Base-by-base conservation (phyloP, 2,797 vertebrate species). In the Hydrocynus forskahlii region DNA sequence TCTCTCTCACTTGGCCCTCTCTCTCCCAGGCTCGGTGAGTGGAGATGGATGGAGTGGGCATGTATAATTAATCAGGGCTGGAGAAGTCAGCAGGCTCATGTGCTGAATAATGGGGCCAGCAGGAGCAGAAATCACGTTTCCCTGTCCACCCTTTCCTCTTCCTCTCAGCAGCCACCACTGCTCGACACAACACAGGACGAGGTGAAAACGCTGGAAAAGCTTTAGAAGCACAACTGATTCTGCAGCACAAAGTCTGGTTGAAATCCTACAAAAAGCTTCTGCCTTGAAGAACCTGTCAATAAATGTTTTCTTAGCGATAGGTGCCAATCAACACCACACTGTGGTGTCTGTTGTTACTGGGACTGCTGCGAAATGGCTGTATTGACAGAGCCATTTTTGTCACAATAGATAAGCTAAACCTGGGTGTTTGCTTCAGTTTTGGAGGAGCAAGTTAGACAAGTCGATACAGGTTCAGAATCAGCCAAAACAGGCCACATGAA, bases 1-100 rank as follows among this genome's bases (percentile, higher is more conserved):
- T 43, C 87, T 86, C 62, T 60, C 25, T 35, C 54, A n/a, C 55
- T 29, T 16, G 1, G 5, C 72, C 19, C 40, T 66, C 35, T 78
- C 66, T 70, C 67, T 84, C 59, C 67, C 70, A 85, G 70, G 50
- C 68, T 25, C 16, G 16, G 57, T 35, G 72, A 84, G 81, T 86
- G 92, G 88, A 85, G 68, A 85, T 82, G 80, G 83, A 81, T 87
- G 88, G 75, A 86, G 83, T 78, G 88, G 79, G 84, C 80, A 88
- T 87, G 81, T 86, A 91, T 92, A 90, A 94, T 88, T 93, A 90
- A 91, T 90, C 43, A 86, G 87, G 68, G 75, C 80, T 80, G 90
- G 85, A 79, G 87, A 66, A 64, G 90, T 89, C 77, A 84, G 76
- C 82, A 87, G 87, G 88, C 72, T 59, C 84, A 78, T 78, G 72